These are phyloP conservation scores for Ligdia adustata DNA, from an alignment of 2,888 invertebrate genomes.

Conservation along the genomic window DNA sequence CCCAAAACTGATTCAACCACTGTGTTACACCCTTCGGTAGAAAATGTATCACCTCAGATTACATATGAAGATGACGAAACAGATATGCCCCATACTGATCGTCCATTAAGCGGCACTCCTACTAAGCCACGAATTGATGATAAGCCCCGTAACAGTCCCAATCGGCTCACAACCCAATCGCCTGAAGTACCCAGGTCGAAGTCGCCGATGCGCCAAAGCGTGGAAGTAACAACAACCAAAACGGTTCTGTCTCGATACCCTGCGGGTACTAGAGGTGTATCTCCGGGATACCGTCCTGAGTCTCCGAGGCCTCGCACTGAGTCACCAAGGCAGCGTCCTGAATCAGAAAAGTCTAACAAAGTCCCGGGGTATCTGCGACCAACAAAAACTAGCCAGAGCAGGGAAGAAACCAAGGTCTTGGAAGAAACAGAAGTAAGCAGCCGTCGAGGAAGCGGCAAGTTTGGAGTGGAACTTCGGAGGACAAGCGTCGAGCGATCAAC, in stretches of 20 bases:
- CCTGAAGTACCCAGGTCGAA: constrained; percentile 55
- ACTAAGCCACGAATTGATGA: constrained; percentile 42
- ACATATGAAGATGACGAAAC: constrained; percentile 51
- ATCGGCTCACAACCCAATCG: constrained; percentile 48
- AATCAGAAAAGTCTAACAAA: constrained; percentile 55
- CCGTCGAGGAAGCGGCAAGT: constrained; percentile 84
- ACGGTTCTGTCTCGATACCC: constrained; percentile 50
- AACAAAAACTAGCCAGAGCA: constrained; percentile 69
- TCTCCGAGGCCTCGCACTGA: constrained; percentile 52
- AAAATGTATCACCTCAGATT: constrained; percentile 48
- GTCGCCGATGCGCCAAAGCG: constrained; percentile 53
- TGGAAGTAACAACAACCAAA: constrained; percentile 50
- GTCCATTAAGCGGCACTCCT: constrained; percentile 41
- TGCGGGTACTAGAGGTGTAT: constrained; percentile 51
- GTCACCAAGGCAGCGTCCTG: constrained; percentile 50
- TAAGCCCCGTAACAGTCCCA: constrained; percentile 53
- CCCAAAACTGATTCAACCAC: constrained; percentile 55
- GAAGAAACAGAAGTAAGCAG: constrained; percentile 75
- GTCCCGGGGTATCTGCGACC: constrained; percentile 66
- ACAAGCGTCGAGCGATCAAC: constrained; percentile 81
- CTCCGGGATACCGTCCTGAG: constrained; percentile 53
- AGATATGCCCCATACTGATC: constrained; percentile 42
- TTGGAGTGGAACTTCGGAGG: constrained; percentile 86
- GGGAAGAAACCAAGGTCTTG: constrained; percentile 59
- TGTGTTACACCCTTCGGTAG: constrained; percentile 50